phyloP scores from a whole-genome alignment of 2,888 invertebrate genomes.

The Ophion obscuratus region DNA sequence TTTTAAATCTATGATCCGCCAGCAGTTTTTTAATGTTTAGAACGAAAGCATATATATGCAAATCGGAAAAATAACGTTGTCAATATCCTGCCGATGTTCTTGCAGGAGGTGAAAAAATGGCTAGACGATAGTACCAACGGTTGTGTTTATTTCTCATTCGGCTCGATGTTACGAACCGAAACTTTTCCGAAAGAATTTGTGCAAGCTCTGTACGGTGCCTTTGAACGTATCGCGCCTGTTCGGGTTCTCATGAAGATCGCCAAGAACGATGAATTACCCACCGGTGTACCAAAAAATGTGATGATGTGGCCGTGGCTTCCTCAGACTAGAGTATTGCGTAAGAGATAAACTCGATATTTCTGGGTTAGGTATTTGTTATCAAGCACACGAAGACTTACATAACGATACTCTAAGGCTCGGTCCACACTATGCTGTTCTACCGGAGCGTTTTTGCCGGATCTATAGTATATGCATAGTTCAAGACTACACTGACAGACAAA shows the following conservation, averaged over 20 bases:
- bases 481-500: too few relatives aligned
- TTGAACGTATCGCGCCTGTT: slow-evolving; percentile 78
- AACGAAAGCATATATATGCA: too few relatives aligned
- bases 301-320: slow-evolving; percentile 78
- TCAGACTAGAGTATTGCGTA: slow-evolving; percentile 78
- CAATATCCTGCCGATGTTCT: not conserved
- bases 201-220: slow-evolving; percentile 73
- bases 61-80: too few relatives aligned
- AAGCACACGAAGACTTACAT: too few relatives aligned
- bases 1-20: too few relatives aligned
- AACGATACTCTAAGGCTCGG: too few relatives aligned
- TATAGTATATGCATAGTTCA: too few relatives aligned
- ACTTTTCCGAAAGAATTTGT: slow-evolving; percentile 74
- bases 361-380: too few relatives aligned
- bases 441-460: too few relatives aligned
- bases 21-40: too few relatives aligned
- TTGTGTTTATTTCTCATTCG: slow-evolving; percentile 80
- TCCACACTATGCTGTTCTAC: too few relatives aligned
- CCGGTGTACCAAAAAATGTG: slow-evolving; percentile 79
- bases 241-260: slow-evolving; percentile 79
- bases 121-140: slow-evolving; percentile 78
- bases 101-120: slow-evolving; percentile 79
- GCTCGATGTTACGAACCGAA: slow-evolving; percentile 81
- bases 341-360: slow-evolving; percentile 17
- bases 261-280: slow-evolving; percentile 74